Conservation (phyloP, 2,888 invertebrate species). For the Laothoe populi region DNA sequence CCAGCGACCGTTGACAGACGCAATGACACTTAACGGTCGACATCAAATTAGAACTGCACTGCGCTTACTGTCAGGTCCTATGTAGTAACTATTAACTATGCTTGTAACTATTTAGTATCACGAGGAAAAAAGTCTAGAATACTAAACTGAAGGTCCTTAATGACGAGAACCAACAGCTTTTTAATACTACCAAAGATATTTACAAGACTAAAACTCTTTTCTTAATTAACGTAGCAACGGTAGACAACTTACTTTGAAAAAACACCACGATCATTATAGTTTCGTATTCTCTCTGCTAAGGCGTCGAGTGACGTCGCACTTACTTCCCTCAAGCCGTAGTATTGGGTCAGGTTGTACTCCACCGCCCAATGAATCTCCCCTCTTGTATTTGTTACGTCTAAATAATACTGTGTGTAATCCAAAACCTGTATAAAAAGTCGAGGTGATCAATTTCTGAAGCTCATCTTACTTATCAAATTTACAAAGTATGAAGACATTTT, state of each 20-base stretch:
- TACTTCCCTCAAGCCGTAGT: conserved; percentile 92
- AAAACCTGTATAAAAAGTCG: conserved; percentile 85
- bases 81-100: too few species aligned
- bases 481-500: too few species aligned
- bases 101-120: too few species aligned
- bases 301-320: conserved; percentile 90
- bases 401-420: conserved; percentile 96
- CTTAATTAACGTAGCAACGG: not conserved
- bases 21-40: too few species aligned
- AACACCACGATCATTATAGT: conserved; percentile 87
- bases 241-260: conserved; percentile 88
- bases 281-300: conserved; percentile 92
- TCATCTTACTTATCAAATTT: too few species aligned
- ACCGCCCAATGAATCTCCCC: conserved; percentile 91
- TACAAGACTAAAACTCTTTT: not conserved
- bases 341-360: conserved; percentile 94
- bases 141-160: too few species aligned
- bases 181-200: too few species aligned
- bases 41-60: too few species aligned
- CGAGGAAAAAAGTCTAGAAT: too few species aligned
- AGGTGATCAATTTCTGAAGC: not conserved
- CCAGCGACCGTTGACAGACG: too few species aligned
- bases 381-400: conserved; percentile 90
- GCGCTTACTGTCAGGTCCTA: too few species aligned
- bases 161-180: too few species aligned